phyloP scores from a whole-genome alignment of 2,797 vertebrate genomes.

The Apogon hyalosoma region DNA sequence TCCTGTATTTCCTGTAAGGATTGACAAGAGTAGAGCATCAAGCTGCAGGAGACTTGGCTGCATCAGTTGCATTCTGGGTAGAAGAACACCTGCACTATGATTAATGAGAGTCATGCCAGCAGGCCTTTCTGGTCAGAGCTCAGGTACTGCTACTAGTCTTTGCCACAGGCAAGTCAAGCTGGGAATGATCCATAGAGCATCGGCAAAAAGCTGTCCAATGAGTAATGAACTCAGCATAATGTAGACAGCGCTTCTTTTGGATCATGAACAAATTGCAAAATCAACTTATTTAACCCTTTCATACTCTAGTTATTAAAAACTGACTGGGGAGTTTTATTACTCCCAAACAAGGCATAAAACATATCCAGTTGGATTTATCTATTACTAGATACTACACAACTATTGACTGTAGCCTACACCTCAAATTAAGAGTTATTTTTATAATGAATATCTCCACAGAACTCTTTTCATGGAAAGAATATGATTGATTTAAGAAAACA shows the following conservation, averaged over 20 bases:
- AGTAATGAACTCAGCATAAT: slow-evolving; percentile 39
- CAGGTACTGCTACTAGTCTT: slow-evolving; percentile 40
- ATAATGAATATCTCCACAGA: no score
- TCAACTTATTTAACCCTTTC: slow-evolving; percentile 4
- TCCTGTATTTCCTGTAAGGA: slow-evolving; percentile 10
- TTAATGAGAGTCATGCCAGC: slow-evolving; percentile 69
- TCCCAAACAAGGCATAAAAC: no score
- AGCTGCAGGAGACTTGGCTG: slow-evolving; percentile 21
- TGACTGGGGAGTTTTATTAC: no score
- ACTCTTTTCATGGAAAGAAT: no score
- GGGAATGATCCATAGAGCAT: slow-evolving; percentile 26
- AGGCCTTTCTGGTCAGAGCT: slow-evolving; percentile 53
- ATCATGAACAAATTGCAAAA: slow-evolving; percentile 4
- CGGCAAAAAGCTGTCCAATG: slow-evolving; percentile 32
- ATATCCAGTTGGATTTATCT: no score
- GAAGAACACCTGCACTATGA: slow-evolving; percentile 41
- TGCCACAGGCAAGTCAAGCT: slow-evolving; percentile 49
- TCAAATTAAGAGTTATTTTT: no score
- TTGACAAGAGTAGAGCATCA: slow-evolving; percentile 23
- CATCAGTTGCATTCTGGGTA: slow-evolving; percentile 50
- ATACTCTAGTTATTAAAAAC: no score
- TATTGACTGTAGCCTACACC: no score
- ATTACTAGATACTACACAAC: no score
- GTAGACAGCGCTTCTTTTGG: slow-evolving; percentile 16
- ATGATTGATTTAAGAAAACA: no score